phyloP scores from a whole-genome alignment of 1,140 invertebrate genomes.

The Drosophila auraria region DNA sequence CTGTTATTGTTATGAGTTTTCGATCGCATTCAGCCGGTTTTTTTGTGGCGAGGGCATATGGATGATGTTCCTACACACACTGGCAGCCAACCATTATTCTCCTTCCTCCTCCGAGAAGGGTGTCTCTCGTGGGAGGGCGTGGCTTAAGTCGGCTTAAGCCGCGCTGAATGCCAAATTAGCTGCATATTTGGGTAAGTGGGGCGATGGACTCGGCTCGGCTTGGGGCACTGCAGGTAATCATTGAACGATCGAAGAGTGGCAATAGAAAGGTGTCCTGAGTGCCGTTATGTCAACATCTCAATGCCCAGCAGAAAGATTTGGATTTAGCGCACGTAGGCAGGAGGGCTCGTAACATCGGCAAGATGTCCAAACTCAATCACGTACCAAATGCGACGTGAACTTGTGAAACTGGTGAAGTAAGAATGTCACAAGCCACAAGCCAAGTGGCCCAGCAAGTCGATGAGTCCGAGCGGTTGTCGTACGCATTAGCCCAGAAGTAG shows the following conservation, averaged over 20 bases:
- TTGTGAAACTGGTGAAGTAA: constrained; percentile 58
- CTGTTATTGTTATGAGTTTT: constrained; percentile 68
- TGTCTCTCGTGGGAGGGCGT: constrained; percentile 19
- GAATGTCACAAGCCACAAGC: constrained; percentile 48
- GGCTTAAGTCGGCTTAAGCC: constrained; percentile 13
- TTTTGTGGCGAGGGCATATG: constrained; percentile 46
- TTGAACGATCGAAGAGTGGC: not conserved
- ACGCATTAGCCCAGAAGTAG: constrained; percentile 16
- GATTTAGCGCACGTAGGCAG: constrained; percentile 49
- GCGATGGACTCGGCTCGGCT: constrained; percentile 14
- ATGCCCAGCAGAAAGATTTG: constrained; percentile 26
- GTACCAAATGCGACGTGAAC: constrained; percentile 37
- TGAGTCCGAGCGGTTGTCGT: constrained; percentile 1
- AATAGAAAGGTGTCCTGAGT: constrained; percentile 57
- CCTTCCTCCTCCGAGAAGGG: not conserved
- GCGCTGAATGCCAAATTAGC: constrained; percentile 46
- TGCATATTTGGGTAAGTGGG: constrained; percentile 53
- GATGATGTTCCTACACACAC: constrained; percentile 52
- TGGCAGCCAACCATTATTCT: not conserved
- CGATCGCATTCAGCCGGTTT: constrained; percentile 73
- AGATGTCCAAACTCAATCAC: constrained; percentile 57
- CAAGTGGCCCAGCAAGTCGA: constrained; percentile 14
- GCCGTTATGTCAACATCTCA: constrained; percentile 66
- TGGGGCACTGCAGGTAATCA: constrained; percentile 4
- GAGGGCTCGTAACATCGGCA: constrained; percentile 32